Percentiles rank a stretch among this genome's conserved stretches.
phyloP scores from a whole-genome alignment of 2,888 invertebrate genomes.

The Lasioglossum zephyrum region DNA sequence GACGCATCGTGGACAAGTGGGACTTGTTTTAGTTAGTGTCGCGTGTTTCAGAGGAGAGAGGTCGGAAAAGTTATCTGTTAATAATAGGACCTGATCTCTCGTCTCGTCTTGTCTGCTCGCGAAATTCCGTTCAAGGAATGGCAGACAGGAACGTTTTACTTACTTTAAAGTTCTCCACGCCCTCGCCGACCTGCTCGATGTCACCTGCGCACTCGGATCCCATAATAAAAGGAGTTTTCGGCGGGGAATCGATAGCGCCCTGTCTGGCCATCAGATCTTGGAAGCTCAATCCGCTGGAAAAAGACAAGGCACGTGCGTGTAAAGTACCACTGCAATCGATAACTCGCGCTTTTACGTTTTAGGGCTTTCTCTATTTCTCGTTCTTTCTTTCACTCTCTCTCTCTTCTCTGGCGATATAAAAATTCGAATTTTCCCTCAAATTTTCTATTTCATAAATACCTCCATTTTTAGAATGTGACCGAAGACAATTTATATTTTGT shows the following conservation, averaged over 20 bases:
- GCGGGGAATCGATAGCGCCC: conserved; percentile 93
- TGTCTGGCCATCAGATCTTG: conserved; percentile 95
- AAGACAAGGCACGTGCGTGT: conserved; percentile 17
- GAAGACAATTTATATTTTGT: no score
- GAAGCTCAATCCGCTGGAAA: conserved; percentile 94
- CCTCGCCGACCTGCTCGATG: conserved; percentile 91
- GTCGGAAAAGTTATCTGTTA: conserved; percentile 4
- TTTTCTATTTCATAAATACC: no score
- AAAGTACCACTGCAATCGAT: neutral
- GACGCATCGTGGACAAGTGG: no score
- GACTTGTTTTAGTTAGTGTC: neutral
- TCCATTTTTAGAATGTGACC: no score
- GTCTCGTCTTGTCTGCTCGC: neutral
- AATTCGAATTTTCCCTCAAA: neutral
- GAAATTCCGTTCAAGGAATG: neutral
- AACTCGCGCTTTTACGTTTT: neutral
- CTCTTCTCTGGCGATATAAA: neutral
- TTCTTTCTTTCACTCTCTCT: no score
- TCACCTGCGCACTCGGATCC: conserved; percentile 96
- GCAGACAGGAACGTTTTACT: conserved; percentile 67
- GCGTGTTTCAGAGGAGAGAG: neutral
- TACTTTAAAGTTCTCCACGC: conserved; percentile 92
- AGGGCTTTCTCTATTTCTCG: neutral
- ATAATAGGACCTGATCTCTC: neutral
- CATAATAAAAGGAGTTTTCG: conserved; percentile 95